Conservation (phyloP, 2,113 vertebrate genomes). For the Nyctibius bracteatus region DNA sequence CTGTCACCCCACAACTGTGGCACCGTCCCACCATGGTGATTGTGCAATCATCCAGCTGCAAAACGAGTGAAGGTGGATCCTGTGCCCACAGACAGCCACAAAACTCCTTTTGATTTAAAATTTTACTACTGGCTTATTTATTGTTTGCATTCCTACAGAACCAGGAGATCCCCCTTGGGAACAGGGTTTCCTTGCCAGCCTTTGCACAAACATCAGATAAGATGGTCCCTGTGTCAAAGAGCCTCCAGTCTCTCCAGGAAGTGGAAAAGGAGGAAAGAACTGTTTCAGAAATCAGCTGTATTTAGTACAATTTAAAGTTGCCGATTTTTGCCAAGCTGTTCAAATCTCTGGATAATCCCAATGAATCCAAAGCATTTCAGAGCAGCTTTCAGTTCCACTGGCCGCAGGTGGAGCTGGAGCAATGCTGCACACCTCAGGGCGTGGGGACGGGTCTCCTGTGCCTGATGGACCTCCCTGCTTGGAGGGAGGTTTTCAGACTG, state of each 20-base stretch:
- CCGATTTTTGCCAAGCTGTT: background rate
- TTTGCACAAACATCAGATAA: background rate
- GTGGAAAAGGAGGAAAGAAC: background rate
- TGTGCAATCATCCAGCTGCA: background rate
- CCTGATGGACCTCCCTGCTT: background rate
- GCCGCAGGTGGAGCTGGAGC: background rate
- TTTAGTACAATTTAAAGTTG: background rate
- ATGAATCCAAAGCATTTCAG: background rate
- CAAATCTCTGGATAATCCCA: background rate
- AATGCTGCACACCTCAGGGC: background rate
- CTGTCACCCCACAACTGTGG: rapidly evolving
- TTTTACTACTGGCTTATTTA: background rate
- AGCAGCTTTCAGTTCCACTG: background rate
- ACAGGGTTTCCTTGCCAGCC: background rate
- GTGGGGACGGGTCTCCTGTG: background rate
- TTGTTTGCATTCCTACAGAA: background rate
- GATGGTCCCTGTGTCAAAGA: background rate
- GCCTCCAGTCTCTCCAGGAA: background rate
- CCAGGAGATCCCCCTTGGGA: background rate
- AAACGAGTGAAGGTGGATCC: background rate
- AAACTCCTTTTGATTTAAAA: background rate
- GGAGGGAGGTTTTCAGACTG: background rate
- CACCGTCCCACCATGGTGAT: rapidly evolving
- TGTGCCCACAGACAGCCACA: background rate
- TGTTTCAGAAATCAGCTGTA: background rate